These are phyloP conservation scores for Mya arenaria DNA, from an alignment of 1,140 invertebrate genomes.

Conservation along the genomic window DNA sequence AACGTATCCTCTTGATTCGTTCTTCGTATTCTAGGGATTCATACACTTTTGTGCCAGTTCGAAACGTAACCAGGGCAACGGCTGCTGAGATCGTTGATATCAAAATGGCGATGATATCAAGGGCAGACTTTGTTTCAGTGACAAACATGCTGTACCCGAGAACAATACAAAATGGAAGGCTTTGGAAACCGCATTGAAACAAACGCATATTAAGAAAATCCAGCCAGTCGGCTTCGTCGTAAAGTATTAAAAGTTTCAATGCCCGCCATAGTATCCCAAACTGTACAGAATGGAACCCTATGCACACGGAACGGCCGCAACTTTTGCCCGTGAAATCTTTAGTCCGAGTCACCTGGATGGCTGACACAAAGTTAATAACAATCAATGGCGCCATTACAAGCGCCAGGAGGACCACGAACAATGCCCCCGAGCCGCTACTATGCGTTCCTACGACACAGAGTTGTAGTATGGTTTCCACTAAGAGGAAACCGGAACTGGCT, in stretches of 20 bases:
- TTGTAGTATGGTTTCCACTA: constrained; percentile 46
- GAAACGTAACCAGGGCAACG: constrained; percentile 23
- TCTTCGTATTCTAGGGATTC: constrained; percentile 9
- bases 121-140: not conserved
- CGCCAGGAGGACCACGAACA: constrained; percentile 41
- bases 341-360: constrained; percentile 39
- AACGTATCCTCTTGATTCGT: not conserved
- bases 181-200: constrained; percentile 45
- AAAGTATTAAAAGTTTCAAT: constrained; percentile 45
- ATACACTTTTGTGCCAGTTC: constrained; percentile 7
- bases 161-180: constrained; percentile 42
- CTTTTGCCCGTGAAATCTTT: constrained; percentile 47
- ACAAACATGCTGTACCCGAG: constrained; percentile 38
- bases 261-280: constrained; percentile 40
- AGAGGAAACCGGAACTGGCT: constrained; percentile 21
- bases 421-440: constrained; percentile 25
- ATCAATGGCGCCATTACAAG: constrained; percentile 41
- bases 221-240: constrained; percentile 39
- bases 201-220: constrained; percentile 46
- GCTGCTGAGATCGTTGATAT: constrained; percentile 32
- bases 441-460: constrained; percentile 36
- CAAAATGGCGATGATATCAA: constrained; percentile 28
- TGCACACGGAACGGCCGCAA: constrained; percentile 27
- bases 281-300: constrained; percentile 50
- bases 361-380: constrained; percentile 43